A percentile compares a stretch with the other conserved stretches of the same genome.
Evolutionary conservation across 64 coral and sea anemone species (phyloP).

Genomic region (Montipora efflorescens): DNA sequence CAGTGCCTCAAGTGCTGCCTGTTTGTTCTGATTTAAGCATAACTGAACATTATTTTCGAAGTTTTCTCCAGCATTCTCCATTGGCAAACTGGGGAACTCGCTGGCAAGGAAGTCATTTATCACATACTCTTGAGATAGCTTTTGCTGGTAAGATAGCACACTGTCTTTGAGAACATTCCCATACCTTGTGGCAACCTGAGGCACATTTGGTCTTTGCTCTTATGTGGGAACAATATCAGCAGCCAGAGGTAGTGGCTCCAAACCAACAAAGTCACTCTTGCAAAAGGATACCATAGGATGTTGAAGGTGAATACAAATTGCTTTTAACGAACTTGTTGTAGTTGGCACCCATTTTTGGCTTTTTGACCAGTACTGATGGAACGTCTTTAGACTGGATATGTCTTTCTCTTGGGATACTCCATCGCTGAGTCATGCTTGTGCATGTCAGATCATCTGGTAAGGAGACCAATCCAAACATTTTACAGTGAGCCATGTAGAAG

Average conservation of each 20-base stretch:
- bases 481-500: no score
- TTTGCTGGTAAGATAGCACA: constrained; percentile 61
- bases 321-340: no score
- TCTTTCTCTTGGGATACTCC: no score
- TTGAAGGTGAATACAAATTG: no score
- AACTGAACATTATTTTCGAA: constrained; percentile 66
- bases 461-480: no score
- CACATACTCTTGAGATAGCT: constrained; percentile 44
- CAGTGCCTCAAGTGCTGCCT: constrained; percentile 40
- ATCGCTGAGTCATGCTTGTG: no score
- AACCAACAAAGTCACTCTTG: no score
- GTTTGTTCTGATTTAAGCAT: constrained; percentile 47
- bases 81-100: constrained; percentile 21
- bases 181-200: neutral
- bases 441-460: no score
- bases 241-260: constrained; percentile 2
- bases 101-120: constrained; percentile 56
- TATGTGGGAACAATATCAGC: neutral
- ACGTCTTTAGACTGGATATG: no score
- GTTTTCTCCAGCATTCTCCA: neutral
- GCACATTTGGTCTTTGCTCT: neutral
- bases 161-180: constrained; percentile 16
- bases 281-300: no score
- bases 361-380: no score
- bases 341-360: no score